Percentiles rank a stretch among this genome's conserved stretches.
Conservation (phyloP, 2,888 invertebrate genomes). For the Thymelicus sylvestris region DNA sequence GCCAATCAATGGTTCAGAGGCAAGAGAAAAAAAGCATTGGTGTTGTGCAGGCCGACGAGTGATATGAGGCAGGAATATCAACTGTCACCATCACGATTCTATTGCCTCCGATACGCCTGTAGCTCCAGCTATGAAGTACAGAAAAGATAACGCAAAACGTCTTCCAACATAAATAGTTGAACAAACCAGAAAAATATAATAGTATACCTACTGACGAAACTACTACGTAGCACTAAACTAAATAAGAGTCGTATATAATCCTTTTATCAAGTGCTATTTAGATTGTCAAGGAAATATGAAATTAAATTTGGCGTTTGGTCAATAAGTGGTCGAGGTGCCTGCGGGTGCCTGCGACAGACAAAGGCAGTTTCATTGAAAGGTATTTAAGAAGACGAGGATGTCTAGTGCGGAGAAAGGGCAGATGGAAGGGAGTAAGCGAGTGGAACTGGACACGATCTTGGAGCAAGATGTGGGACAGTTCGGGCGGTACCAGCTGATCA, state of each 20-base stretch:
- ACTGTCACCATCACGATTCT: no score
- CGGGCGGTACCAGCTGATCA: constrained; percentile 70
- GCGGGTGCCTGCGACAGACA: constrained; percentile 1
- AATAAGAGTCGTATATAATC: constrained; percentile 1
- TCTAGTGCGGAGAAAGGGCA: constrained; percentile 53
- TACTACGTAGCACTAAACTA: neutral
- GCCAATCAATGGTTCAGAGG: no score
- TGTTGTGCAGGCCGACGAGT: no score
- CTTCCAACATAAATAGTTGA: no score
- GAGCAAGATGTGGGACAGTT: constrained; percentile 73
- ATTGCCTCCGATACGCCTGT: no score
- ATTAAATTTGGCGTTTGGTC: constrained; percentile 14
- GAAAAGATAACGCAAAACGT: no score
- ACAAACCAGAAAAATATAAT: neutral
- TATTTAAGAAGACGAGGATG: constrained; percentile 44
- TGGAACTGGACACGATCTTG: constrained; percentile 71
- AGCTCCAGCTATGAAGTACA: no score
- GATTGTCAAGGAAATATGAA: constrained; percentile 7
- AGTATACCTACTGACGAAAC: neutral
- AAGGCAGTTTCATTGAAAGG: no score
- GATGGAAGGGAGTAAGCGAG: constrained; percentile 40
- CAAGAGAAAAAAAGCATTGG: no score
- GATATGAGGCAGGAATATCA: no score
- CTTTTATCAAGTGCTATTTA: constrained; percentile 17
- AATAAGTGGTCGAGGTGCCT: constrained; percentile 21